Evolutionary conservation across 2,113 vertebrate species (phyloP).

Genomic region (Regulus satrapa): DNA sequence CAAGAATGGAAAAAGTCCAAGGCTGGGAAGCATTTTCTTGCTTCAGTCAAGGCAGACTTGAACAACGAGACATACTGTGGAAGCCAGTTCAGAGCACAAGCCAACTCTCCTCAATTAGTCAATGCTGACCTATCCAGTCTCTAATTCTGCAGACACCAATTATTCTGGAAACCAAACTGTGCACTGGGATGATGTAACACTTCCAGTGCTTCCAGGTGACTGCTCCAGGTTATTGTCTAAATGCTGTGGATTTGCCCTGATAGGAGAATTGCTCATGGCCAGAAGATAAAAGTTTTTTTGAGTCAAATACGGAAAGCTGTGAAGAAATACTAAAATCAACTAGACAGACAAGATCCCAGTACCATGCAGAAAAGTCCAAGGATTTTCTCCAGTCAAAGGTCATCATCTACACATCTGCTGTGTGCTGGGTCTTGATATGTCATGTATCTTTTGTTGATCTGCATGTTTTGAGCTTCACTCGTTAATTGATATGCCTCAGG

Average conservation of each 20-base stretch:
- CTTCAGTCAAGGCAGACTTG: neutral
- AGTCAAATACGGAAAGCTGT: neutral
- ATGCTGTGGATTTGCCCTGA: neutral
- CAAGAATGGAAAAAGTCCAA: neutral
- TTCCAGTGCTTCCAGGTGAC: neutral
- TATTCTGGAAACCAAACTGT: neutral
- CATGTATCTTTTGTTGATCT: neutral
- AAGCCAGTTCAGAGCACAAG: rapidly evolving
- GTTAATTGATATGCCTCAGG: neutral
- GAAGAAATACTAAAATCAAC: neutral
- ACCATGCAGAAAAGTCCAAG: neutral
- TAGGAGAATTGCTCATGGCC: neutral
- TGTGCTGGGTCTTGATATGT: neutral
- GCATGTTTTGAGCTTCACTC: neutral
- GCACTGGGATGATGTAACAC: neutral
- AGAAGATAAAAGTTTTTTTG: neutral
- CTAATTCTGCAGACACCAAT: neutral
- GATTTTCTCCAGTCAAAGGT: neutral
- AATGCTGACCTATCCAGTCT: rapidly evolving
- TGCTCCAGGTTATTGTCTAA: neutral
- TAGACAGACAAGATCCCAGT: neutral
- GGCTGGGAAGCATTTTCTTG: neutral
- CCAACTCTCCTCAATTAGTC: neutral
- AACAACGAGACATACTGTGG: neutral
- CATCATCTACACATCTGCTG: neutral